Evolutionary conservation across 2,888 invertebrate species (phyloP), one percentile per base, ranked within the genome.

Genomic region (Temnothorax unifasciatus): DNA sequence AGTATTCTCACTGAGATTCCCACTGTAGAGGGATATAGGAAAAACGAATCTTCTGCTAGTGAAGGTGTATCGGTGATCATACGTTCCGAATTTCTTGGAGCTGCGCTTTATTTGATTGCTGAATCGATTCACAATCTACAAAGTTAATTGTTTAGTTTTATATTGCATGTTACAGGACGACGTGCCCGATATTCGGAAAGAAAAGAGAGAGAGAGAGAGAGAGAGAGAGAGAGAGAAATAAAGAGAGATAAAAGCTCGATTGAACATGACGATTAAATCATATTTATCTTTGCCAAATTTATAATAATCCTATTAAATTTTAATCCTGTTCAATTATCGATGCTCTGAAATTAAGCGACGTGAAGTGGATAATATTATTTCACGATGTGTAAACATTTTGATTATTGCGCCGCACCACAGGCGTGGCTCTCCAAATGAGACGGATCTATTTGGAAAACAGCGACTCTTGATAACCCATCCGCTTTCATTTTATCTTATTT

Each of bases 291-390:
- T 3, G n/a, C 15, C 6, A 59, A 44, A 74, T 29, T 29, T 21
- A 9, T 54, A 47, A 47, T 34, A 3, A 11, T 57, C 3, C 5
- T 25, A 38, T 54, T 11, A 18, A 59, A 29, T 29, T 29, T 3
- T 29, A 3, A 11, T 57, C 3, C 5, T 25, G 25, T 54, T 9
- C 25, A 59, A 47, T 74, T 15, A 44, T 3, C 54, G 34, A 1
- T 4, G 8, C 8, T 29, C 5, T n/a, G 15, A 47, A 47, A 61
- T 34, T 74, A 44, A 73, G 29, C 13, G 11, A 29, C 5, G 15
- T 13, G 15, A 29, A 63, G 13, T 15, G 47, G 9, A 34, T 34
- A 74, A 50, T 63, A 63, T 34, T 63, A 63, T 73, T 73, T 54
- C 41, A 34, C 21, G 8, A 18, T 61, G 13, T 61, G n/a, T 47